Evolutionary conservation across 2,797 vertebrate genomes (phyloP).

Genomic region (Florisuga fusca): DNA sequence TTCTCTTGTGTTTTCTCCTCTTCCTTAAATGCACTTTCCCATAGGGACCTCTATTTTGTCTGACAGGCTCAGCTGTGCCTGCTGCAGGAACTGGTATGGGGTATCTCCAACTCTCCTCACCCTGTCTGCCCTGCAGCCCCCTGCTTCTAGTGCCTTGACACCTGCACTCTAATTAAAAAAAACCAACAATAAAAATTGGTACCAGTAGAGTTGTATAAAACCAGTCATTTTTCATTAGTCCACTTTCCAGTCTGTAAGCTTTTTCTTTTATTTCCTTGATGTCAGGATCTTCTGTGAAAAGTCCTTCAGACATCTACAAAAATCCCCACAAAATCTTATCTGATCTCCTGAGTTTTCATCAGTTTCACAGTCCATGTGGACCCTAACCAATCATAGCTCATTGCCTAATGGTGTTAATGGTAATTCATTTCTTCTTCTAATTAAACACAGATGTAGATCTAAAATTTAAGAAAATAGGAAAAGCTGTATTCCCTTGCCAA

Average conservation of each 20-base stretch:
- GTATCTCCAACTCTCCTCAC: rapidly evolving
- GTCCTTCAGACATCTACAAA: slow-evolving; percentile 32
- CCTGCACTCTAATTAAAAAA: background rate
- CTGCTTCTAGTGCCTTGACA: background rate
- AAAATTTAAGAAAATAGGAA: slow-evolving; percentile 78
- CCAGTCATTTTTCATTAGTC: background rate
- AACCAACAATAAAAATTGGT: background rate
- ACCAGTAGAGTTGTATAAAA: background rate
- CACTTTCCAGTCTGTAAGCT: background rate
- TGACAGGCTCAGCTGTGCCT: background rate
- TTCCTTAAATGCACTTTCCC: background rate
- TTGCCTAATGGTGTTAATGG: slow-evolving; percentile 73
- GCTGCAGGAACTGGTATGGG: rapidly evolving
- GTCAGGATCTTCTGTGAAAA: background rate
- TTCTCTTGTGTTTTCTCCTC: background rate
- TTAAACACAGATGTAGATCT: slow-evolving; percentile 80
- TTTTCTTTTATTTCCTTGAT: background rate
- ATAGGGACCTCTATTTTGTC: too few species aligned
- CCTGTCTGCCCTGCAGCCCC: rapidly evolving
- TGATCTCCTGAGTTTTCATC: slow-evolving; percentile 48
- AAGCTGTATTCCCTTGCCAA: slow-evolving; percentile 76
- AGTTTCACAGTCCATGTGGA: slow-evolving; percentile 57
- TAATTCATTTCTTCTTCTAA: slow-evolving; percentile 78
- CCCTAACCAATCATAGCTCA: slow-evolving; percentile 62
- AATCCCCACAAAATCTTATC: background rate